Percentiles rank a stretch among this genome's conserved stretches.
phyloP scores from a whole-genome alignment of 1,140 invertebrate genomes.

The Idris sp. region DNA sequence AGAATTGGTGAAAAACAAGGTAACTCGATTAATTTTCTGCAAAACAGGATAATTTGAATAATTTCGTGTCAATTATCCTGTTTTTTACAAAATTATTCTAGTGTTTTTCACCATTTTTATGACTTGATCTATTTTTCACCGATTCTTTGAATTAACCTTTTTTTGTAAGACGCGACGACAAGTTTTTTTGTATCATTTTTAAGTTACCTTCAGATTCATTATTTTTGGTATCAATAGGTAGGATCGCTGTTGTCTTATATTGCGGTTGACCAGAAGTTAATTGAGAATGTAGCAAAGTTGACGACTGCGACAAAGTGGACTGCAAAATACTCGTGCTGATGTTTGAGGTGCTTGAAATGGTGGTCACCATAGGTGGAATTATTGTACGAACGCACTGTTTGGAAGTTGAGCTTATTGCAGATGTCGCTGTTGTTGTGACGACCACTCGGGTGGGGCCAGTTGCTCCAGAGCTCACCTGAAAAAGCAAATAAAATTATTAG shows the following conservation, averaged over 20 bases:
- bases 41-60: too few relatives aligned
- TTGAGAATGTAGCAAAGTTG: constrained; percentile 72
- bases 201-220: constrained; percentile 67
- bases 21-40: too few relatives aligned
- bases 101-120: too few relatives aligned
- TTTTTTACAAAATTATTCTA: too few relatives aligned
- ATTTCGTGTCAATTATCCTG: too few relatives aligned
- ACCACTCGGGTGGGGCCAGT: constrained; percentile 63
- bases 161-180: too few relatives aligned
- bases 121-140: too few relatives aligned
- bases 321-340: constrained; percentile 75
- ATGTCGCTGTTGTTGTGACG: constrained; percentile 64
- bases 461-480: constrained; percentile 66
- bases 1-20: too few relatives aligned
- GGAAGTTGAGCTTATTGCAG: constrained; percentile 58
- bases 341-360: constrained; percentile 65
- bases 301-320: constrained; percentile 74
- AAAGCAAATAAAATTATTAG: constrained; percentile 1
- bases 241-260: constrained; percentile 68
- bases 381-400: constrained; percentile 70
- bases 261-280: constrained; percentile 69
- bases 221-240: constrained; percentile 72
- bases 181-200: not conserved
- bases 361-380: constrained; percentile 68
- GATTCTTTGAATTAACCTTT: too few relatives aligned